Base-by-base conservation (phyloP, 2,888 invertebrate species). In the Parelbella ahira region DNA sequence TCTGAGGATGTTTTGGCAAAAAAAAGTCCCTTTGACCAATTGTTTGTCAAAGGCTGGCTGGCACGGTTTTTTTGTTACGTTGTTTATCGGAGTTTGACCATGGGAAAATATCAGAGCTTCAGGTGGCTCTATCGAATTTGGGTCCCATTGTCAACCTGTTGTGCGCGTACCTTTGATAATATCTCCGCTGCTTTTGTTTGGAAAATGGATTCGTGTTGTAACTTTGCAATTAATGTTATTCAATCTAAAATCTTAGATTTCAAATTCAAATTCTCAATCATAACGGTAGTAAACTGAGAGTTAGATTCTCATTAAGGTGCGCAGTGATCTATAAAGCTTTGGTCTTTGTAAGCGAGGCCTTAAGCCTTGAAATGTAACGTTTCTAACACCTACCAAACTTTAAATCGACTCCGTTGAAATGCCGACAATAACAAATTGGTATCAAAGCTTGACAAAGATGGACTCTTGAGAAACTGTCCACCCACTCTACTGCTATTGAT, bases 361-460 rank as follows among this genome's bases (percentile, higher is more conserved):
- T 39, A 47, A 51, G 32, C 47, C 45, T 30, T 28, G 41, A 48
- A 48, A 42, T 41, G 41, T 42, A 33, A 44, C 50, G 55, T 45
- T 47, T 54, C 56, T 63, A 68, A 78, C 71, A 77, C 69, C 79
- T 79, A 77, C 71, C 73, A 78, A 84, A 84, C 70, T 83, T 77
- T 82, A 80, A 84, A 82, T 80, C 68, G 74, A 58, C 57, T 63
- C 69, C 72, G 80, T 77, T 81, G 79, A 81, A 79, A 77, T 74
- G 71, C 73, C 74, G 87, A 87, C 86, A 79, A 69, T 79, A 75
- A 87, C 83, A 84, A 87, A 87, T 87, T 73, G 77, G 81, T 80
- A 86, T 83, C 80, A 84, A 77, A 81, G 83, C 77, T 71, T 83
- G 80, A 87, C 86, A 86, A 84, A 86, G 86, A 84, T 84, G 84